Base-by-base conservation (phyloP, 2,888 invertebrate genomes). In the Apamea anceps region DNA sequence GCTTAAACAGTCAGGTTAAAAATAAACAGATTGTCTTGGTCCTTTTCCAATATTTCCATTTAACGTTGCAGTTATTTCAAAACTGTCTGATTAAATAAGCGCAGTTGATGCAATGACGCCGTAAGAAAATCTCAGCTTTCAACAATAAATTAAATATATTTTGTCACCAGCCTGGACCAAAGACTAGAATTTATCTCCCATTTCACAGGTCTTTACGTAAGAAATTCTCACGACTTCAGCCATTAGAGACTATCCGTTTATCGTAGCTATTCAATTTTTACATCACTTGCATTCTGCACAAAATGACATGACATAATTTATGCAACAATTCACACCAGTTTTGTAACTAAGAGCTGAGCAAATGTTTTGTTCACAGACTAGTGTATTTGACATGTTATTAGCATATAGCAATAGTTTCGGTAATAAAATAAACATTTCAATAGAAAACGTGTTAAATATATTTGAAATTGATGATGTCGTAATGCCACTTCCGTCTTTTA, bases 241-340 rank as follows among this genome's bases (percentile, higher is more conserved):
- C 37, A 75, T 75, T 70, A 79, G 71, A 45, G 37, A 48, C 45
- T 75, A 75, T 57, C 28, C 57, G 66, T 75, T 74, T 70, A 76
- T 62, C 45, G 45, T 37, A 66, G 82, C 79, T 77, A 82, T 80
- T 77, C 67, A 72, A 77, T 85, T 88, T 82, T 76, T 79, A 80
- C 88, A 87, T 67, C 45, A 60, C 74, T 78, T 81, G 80, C 77
- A 87, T 78, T 67, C 78, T 81, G 77, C 71, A 84, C 71, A 85
- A 84, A 77, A 80, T 84, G 75, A 80, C 65, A 86, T 84, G 75
- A 77, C 65, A 86, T 84, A 79, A 86, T 86, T 79, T 80, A 86
- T 86, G 80, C 82, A 86, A 79, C 57, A 54, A 68, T 84, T 86
- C 81, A 79, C 88, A 87, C 72, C 68, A 42, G 63, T 88, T 79